A percentile compares a stretch with the other conserved stretches of the same genome.
phyloP scores from a whole-genome alignment of 1,140 invertebrate species.

The Monochamus saltuarius region DNA sequence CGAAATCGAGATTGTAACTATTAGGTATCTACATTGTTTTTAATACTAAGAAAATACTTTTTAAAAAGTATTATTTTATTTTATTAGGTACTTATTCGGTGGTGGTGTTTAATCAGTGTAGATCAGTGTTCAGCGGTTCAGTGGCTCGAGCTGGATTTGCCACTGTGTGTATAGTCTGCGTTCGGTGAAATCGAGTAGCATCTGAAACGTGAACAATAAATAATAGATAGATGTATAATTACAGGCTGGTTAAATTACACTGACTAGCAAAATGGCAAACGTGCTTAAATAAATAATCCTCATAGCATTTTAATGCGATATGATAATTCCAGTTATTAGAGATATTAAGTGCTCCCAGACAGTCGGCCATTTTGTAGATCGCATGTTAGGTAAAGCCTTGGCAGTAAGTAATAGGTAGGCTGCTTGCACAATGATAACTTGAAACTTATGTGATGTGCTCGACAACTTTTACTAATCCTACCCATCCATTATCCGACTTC shows the following conservation, averaged over 20 bases:
- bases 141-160: too few relatives aligned
- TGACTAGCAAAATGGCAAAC: slow-evolving; percentile 36
- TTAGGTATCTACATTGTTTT: too few relatives aligned
- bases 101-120: too few relatives aligned
- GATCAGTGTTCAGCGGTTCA: too few relatives aligned
- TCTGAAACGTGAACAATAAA: slow-evolving; percentile 26
- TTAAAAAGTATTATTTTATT: too few relatives aligned
- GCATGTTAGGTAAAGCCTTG: slow-evolving; percentile 32
- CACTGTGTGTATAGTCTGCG: background rate
- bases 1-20: too few relatives aligned
- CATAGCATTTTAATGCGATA: slow-evolving; percentile 45
- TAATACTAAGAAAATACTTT: too few relatives aligned
- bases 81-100: too few relatives aligned
- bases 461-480: slow-evolving; percentile 8
- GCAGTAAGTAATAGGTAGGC: slow-evolving; percentile 38
- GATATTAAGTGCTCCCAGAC: slow-evolving; percentile 40
- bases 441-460: slow-evolving; percentile 15
- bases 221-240: slow-evolving; percentile 27
- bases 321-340: slow-evolving; percentile 47
- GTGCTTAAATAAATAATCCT: slow-evolving; percentile 46
- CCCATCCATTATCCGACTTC: too few relatives aligned
- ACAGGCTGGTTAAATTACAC: slow-evolving; percentile 36
- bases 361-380: slow-evolving; percentile 47
- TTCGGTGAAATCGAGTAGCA: slow-evolving; percentile 13
- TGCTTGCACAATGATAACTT: slow-evolving; percentile 43